Percentiles rank a stretch among this genome's conserved stretches.
Conservation (phyloP, 2,113 vertebrate genomes). For the Nansenia antarctica region DNA sequence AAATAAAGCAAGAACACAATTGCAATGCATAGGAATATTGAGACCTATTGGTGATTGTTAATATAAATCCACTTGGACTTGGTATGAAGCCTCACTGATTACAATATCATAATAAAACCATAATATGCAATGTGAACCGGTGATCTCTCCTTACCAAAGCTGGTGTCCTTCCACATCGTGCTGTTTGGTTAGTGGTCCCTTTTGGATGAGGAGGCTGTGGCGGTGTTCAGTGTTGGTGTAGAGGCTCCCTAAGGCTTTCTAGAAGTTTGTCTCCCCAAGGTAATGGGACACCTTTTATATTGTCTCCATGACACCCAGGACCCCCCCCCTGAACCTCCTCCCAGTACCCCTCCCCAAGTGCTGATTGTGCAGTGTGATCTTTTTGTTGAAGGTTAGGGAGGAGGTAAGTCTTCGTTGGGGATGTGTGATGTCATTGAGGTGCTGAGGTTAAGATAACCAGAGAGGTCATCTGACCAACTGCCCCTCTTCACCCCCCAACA, state of each 20-base stretch:
- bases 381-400: neutral
- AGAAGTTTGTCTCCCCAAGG: slow-evolving; percentile 36
- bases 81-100: neutral
- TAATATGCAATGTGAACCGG: neutral
- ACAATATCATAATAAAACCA: too few relatives aligned
- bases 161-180: slow-evolving; percentile 71
- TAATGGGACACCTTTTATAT: slow-evolving; percentile 59
- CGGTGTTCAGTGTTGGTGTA: neutral
- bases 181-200: neutral
- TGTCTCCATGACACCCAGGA: slow-evolving; percentile 43
- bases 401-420: neutral
- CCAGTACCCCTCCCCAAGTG: slow-evolving; percentile 22
- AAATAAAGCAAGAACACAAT: too few relatives aligned
- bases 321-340: slow-evolving; percentile 29
- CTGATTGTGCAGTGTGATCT: slow-evolving; percentile 14
- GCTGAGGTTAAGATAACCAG: slow-evolving; percentile 14
- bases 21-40: too few relatives aligned
- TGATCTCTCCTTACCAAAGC: slow-evolving; percentile 57
- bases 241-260: slow-evolving; percentile 36
- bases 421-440: slow-evolving; percentile 4
- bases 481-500: slow-evolving; percentile 6
- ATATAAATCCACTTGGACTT: too few relatives aligned
- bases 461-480: slow-evolving; percentile 13
- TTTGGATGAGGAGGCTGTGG: neutral
- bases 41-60: too few relatives aligned